These are phyloP conservation scores for Drosophila imparisetae DNA, from an alignment of 2,888 invertebrate genomes.

Conservation along the genomic window DNA sequence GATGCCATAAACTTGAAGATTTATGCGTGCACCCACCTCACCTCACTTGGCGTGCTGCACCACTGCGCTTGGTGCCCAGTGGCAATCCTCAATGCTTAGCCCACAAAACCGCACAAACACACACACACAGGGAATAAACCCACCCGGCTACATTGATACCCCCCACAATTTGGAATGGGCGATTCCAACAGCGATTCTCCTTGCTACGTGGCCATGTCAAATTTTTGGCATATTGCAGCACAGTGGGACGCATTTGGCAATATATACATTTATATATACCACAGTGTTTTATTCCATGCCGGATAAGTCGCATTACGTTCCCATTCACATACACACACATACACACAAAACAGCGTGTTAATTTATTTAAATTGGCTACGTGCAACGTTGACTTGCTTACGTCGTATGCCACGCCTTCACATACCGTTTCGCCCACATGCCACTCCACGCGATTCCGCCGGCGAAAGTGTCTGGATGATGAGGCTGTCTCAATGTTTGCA, in stretches of 20 bases:
- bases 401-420: slow-evolving; percentile 51
- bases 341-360: slow-evolving; percentile 67
- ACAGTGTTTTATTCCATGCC: slow-evolving; percentile 28
- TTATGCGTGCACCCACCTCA: slow-evolving; percentile 74
- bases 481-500: slow-evolving; percentile 67
- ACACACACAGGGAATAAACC: slow-evolving; percentile 34
- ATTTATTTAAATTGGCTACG: slow-evolving; percentile 79
- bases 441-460: not conserved
- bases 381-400: slow-evolving; percentile 68
- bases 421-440: not conserved
- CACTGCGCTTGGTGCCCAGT: slow-evolving; percentile 19
- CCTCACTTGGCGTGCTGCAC: slow-evolving; percentile 49
- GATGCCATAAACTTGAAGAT: slow-evolving; percentile 85
- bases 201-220: slow-evolving; percentile 73
- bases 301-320: slow-evolving; percentile 20
- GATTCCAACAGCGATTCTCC: slow-evolving; percentile 30
- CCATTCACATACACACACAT: slow-evolving; percentile 26
- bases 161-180: slow-evolving; percentile 20
- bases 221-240: slow-evolving; percentile 76
- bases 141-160: slow-evolving; percentile 67
- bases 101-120: slow-evolving; percentile 34
- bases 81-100: slow-evolving; percentile 33
- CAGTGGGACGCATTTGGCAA: slow-evolving; percentile 56
- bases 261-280: slow-evolving; percentile 6
- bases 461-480: slow-evolving; percentile 6